These are phyloP conservation scores for Clunio marinus DNA, from an alignment of 2,888 invertebrate species.

Conservation along the genomic window DNA sequence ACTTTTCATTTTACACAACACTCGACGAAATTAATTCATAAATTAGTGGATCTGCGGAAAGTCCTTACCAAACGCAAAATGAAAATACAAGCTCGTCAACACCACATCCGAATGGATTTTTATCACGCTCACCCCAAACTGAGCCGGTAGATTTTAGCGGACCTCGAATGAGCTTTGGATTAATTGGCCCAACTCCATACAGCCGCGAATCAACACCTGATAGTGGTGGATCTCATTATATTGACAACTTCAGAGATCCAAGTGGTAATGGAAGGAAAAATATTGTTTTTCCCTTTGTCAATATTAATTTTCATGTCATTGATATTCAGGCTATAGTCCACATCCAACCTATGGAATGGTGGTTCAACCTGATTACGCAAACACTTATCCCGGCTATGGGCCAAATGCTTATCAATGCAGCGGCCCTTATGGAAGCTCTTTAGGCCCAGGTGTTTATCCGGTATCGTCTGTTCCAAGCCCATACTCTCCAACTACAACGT, in stretches of 20 bases:
- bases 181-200: constrained; percentile 57
- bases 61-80: constrained; percentile 28
- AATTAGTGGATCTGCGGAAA: constrained; percentile 29
- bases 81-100: constrained; percentile 41
- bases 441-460: constrained; percentile 58
- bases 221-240: constrained; percentile 82
- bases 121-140: constrained; percentile 61
- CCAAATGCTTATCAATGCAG: constrained; percentile 59
- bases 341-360: constrained; percentile 81
- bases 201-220: constrained; percentile 86
- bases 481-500: constrained; percentile 63
- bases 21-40: background rate
- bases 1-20: background rate
- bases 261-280: constrained; percentile 60
- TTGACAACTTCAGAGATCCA: constrained; percentile 81
- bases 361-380: constrained; percentile 75
- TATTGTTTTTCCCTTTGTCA: background rate
- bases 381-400: constrained; percentile 66
- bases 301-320: constrained; percentile 14
- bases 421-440: constrained; percentile 52
- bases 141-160: constrained; percentile 70
- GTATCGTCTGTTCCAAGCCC: constrained; percentile 64
- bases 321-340: constrained; percentile 78
- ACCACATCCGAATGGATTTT: constrained; percentile 51
- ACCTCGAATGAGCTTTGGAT: constrained; percentile 59